A percentile compares a stretch with the other conserved stretches of the same genome.
These are phyloP conservation scores for Mesoligia furuncula DNA, from an alignment of 2,888 invertebrate genomes.

Conservation along the genomic window DNA sequence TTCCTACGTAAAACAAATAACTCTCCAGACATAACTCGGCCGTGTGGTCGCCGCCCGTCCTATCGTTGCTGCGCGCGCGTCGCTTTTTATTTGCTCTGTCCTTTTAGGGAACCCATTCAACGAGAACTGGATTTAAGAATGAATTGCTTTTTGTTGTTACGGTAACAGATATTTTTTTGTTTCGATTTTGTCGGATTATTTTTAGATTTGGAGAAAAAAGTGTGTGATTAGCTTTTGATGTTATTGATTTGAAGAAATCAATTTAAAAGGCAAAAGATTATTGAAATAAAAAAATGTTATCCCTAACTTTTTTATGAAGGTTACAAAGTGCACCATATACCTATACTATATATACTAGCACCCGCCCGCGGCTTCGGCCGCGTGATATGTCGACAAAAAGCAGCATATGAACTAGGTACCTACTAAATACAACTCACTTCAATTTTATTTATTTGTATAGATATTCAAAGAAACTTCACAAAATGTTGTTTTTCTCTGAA, in stretches of 20 bases:
- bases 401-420: not conserved
- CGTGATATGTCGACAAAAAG: too few relatives aligned
- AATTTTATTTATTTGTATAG: not conserved
- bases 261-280: not conserved
- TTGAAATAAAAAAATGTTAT: not conserved
- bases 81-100: conserved; percentile 61
- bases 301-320: not conserved
- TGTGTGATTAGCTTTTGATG: conserved; percentile 10
- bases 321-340: not conserved
- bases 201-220: conserved; percentile 21
- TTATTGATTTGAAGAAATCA: conserved; percentile 25
- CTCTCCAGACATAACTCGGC: conserved; percentile 32
- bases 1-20: conserved; percentile 43
- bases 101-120: conserved; percentile 69
- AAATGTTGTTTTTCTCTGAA: not conserved
- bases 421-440: too few relatives aligned
- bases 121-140: conserved; percentile 68
- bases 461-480: not conserved
- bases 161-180: conserved; percentile 59
- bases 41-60: conserved; percentile 51
- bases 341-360: not conserved
- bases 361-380: not conserved
- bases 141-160: conserved; percentile 58
- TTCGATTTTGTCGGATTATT: conserved; percentile 18
- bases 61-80: conserved; percentile 53